Base-by-base conservation (phyloP, 2,113 vertebrate genomes). In the Siniperca chuatsi region DNA sequence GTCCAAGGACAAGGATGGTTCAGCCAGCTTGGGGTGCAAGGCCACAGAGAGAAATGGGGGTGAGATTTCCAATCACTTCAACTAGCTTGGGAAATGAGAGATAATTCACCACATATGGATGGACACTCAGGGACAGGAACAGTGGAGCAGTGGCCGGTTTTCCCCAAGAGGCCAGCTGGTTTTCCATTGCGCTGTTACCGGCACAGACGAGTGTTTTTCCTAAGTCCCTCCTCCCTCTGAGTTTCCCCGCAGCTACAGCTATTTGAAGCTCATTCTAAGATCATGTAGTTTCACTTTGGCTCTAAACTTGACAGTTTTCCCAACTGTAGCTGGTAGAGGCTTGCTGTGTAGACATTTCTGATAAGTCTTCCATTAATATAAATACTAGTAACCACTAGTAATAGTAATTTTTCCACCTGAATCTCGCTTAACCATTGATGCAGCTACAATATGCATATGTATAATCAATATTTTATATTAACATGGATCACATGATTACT, bases 241-340 rank as follows among this genome's bases (percentile, higher is more conserved):
- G 61, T 89, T 92, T 91, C 90, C 87, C 84, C 78, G 78, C 64
- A 83, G 86, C 80, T 75, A 71, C 1, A 37, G 62, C 87, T 94
- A 92, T 94, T 93, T 93, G 91, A 82, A 89, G 87, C 52, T 83
- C 77, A 79, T 87, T 91, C 89, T 76, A 85, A 87, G 42, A 84
- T 87, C 12, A 4, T 5, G 60, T 35, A 75, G 68, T 89, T 92
- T 87, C 68, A 74, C 71, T 87, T 75, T 80, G 44, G 33, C 79
- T 89, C 61, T 37, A 82, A 85, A 92, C 55, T 48, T 90, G 79
- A 87, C 79, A 84, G 78, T 79, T 90, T 79, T 66, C 73, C 44
- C 60, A 79, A 87, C 67, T 75, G 37, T 37, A 78, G 48, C 83
- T 78, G 84, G 81, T 82, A 67, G 6, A 46, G 23, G 40, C 55